phyloP scores from a whole-genome alignment of 2,888 invertebrate species.

The Dryococelus australis region DNA sequence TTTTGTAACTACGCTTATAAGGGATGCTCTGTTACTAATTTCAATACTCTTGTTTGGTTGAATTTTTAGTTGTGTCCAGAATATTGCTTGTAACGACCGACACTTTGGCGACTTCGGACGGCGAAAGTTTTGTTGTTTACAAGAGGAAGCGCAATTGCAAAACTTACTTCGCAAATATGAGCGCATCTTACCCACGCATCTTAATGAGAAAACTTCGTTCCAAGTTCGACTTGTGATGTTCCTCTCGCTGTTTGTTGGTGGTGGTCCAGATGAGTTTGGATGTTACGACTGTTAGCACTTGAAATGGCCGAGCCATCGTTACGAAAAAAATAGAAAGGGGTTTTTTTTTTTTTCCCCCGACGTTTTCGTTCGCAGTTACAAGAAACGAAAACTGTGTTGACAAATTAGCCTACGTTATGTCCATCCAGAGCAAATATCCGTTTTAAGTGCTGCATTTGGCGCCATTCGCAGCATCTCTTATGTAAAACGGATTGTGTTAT shows the following conservation, averaged over 20 bases:
- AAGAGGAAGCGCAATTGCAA: neutral
- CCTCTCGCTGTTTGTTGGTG: neutral
- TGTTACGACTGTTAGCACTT: neutral
- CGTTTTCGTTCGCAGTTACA: neutral
- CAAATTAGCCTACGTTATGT: too few species aligned
- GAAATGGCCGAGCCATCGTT: neutral
- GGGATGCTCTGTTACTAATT: too few species aligned
- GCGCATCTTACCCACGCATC: neutral
- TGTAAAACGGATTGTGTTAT: too few species aligned
- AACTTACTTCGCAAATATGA: neutral
- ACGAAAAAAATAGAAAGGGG: neutral
- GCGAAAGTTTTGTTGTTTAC: neutral
- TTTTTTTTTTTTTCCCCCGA: neutral
- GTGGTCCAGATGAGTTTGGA: neutral
- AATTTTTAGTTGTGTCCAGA: too few species aligned
- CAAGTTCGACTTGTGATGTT: neutral
- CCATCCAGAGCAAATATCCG: too few species aligned
- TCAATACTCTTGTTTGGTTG: too few species aligned
- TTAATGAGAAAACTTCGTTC: neutral
- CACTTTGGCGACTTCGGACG: neutral
- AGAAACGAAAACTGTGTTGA: too few species aligned
- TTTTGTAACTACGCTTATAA: too few species aligned
- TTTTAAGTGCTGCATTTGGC: too few species aligned
- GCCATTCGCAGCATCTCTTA: too few species aligned
- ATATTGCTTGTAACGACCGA: neutral